These are phyloP conservation scores for Apocheima hispidaria DNA, from an alignment of 2,888 invertebrate genomes.

Conservation along the genomic window DNA sequence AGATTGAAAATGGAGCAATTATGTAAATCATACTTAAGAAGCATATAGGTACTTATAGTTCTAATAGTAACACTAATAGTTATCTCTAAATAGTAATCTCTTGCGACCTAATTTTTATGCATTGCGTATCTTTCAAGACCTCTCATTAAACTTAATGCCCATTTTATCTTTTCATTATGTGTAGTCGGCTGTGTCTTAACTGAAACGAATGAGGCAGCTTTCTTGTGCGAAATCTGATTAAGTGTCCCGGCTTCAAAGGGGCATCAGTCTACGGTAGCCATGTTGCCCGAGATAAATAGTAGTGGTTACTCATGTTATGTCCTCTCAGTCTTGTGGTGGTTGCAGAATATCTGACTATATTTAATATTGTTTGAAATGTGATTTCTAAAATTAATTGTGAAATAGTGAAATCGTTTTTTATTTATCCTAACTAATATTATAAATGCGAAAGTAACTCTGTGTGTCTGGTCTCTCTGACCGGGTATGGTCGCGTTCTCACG, in stretches of 20 bases:
- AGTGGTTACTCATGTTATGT: constrained; percentile 41
- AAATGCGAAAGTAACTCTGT: too few species aligned
- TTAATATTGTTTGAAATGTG: background rate
- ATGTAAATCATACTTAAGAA: background rate
- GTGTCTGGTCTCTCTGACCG: too few species aligned
- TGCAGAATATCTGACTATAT: constrained; percentile 19
- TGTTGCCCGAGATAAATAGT: constrained; percentile 49
- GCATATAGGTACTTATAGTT: background rate
- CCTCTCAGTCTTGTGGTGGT: constrained; percentile 38
- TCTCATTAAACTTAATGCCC: constrained; percentile 36
- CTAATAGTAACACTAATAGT: too few species aligned
- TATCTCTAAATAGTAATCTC: too few species aligned
- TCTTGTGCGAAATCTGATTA: constrained; percentile 50
- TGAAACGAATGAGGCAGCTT: constrained; percentile 47
- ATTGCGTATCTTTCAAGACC: constrained; percentile 5
- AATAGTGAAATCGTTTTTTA: too few species aligned
- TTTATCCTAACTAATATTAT: too few species aligned
- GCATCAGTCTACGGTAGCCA: constrained; percentile 48
- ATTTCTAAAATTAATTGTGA: background rate
- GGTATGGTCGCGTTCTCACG: too few species aligned
- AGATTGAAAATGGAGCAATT: constrained; percentile 3
- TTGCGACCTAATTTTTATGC: constrained; percentile 1
- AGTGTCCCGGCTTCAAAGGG: constrained; percentile 46
- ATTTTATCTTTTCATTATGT: constrained; percentile 43
- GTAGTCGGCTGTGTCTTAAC: constrained; percentile 40